A percentile compares a stretch with the other conserved stretches of the same genome.
phyloP scores from a whole-genome alignment of 2,797 vertebrate species.

The Liparis tanakae region DNA sequence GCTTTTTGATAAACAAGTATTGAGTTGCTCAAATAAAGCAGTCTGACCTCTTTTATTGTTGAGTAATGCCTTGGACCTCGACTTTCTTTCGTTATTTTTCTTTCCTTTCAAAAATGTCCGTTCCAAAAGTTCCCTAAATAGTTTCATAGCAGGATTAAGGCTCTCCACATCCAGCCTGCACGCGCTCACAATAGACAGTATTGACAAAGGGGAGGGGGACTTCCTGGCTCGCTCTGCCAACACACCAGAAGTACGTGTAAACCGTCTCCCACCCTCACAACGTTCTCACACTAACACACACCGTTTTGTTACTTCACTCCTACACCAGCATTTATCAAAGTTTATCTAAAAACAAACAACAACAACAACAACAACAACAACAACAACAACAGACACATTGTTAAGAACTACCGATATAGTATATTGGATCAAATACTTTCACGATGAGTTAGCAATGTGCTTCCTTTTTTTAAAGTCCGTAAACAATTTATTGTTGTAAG shows the following conservation, averaged over 20 bases:
- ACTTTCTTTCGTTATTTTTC: conserved; percentile 68
- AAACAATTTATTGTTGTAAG: neutral
- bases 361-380: conserved; percentile 8
- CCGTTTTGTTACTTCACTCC: neutral
- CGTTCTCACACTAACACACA: conserved; percentile 26
- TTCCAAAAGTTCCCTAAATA: conserved; percentile 79
- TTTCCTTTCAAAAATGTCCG: conserved; percentile 73
- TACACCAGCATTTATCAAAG: neutral
- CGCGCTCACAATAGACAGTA: conserved; percentile 77
- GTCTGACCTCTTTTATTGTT: conserved; percentile 60
- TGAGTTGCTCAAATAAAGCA: conserved; percentile 46
- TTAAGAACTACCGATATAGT: neutral
- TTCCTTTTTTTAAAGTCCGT: conserved; percentile 36
- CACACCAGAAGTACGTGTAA: conserved; percentile 51
- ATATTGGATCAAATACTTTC: neutral
- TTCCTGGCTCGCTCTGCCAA: conserved; percentile 73
- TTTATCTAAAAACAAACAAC: neutral
- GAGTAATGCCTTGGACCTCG: conserved; percentile 56
- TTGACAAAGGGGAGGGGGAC: conserved; percentile 66
- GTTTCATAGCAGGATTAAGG: conserved; percentile 59
- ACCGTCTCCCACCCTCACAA: conserved; percentile 31
- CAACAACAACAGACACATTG: neutral
- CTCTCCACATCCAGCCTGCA: conserved; percentile 68
- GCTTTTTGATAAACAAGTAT: conserved; percentile 46
- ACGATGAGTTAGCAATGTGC: neutral